Evolutionary conservation across 2,888 invertebrate species (phyloP).

Genomic region (Ametastegia equiseti): DNA sequence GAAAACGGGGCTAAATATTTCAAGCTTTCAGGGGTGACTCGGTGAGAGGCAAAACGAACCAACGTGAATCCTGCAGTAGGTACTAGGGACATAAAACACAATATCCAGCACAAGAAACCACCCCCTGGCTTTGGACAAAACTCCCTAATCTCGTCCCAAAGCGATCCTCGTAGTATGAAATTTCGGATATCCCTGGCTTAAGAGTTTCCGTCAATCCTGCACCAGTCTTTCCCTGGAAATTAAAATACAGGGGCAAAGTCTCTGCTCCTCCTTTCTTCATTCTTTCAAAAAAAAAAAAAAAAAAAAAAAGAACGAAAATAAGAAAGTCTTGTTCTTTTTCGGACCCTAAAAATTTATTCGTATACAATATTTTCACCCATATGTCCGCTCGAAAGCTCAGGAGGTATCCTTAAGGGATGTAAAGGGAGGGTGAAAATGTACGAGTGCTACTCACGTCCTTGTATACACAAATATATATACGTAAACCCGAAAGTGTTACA

Average conservation of each 20-base stretch:
- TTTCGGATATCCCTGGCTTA: neutral
- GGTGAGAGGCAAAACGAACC: neutral
- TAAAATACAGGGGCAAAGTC: neutral
- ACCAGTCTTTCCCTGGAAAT: neutral
- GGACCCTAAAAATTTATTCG: neutral
- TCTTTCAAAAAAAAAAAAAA: neutral
- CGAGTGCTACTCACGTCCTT: neutral
- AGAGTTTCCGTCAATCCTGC: neutral
- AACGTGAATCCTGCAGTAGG: too few relatives aligned
- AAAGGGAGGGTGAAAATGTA: neutral
- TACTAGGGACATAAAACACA: neutral
- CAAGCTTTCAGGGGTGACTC: neutral
- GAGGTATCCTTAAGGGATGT: neutral
- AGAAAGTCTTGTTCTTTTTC: too few relatives aligned
- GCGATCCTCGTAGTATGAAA: neutral
- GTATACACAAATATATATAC: neutral
- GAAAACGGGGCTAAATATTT: neutral
- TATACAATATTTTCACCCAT: too few relatives aligned
- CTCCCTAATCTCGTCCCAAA: neutral
- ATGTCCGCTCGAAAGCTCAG: neutral
- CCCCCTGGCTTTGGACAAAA: slow-evolving; percentile 5
- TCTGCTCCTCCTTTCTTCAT: too few relatives aligned
- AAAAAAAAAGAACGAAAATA: neutral
- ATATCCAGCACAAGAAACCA: neutral
- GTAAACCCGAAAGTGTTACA: neutral